phyloP scores from a whole-genome alignment of 1,140 invertebrate species.

The Heliconius nattereri region DNA sequence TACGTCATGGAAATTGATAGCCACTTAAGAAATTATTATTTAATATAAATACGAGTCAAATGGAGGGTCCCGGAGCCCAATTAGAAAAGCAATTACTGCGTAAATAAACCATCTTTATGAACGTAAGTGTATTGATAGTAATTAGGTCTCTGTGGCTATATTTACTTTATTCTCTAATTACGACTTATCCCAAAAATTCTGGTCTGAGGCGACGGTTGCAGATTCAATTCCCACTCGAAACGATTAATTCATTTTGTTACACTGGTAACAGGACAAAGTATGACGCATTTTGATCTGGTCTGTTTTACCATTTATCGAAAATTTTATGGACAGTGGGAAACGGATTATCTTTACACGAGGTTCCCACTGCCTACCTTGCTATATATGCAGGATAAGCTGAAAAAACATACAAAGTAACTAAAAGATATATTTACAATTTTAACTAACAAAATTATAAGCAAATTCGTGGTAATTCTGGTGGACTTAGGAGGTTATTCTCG shows the following conservation, averaged over 20 bases:
- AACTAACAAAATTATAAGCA: neutral
- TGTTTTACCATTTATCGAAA: no score
- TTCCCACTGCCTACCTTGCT: no score
- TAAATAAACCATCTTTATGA: neutral
- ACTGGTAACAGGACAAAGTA: no score
- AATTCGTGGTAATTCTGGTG: neutral
- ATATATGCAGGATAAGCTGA: no score
- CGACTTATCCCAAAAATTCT: neutral
- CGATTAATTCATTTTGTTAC: no score
- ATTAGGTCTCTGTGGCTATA: neutral
- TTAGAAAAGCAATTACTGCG: neutral
- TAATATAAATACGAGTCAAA: neutral
- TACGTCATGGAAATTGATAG: neutral
- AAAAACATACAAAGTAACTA: no score
- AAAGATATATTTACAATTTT: no score
- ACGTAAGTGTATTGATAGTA: neutral
- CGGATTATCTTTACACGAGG: no score
- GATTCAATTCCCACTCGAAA: neutral
- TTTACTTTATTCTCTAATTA: neutral
- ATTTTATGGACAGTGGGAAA: no score
- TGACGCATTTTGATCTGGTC: no score
- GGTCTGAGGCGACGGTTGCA: no score
- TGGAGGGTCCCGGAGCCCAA: neutral
- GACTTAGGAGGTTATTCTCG: neutral
- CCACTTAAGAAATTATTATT: constrained; percentile 7